phyloP scores from a whole-genome alignment of 2,113 vertebrate species.

The Prinia subflava region DNA sequence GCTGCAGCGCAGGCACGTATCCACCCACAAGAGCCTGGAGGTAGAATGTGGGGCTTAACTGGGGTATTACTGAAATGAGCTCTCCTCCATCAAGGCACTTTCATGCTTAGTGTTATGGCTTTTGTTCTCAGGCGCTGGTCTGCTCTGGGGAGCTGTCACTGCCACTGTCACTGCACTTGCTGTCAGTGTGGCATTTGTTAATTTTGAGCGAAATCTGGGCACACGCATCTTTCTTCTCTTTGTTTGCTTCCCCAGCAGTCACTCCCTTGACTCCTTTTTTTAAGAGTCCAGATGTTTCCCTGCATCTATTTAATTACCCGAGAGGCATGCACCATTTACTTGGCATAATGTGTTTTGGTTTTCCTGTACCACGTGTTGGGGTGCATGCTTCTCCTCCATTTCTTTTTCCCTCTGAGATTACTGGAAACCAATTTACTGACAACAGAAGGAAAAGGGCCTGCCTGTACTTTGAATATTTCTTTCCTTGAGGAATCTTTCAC shows the following conservation, averaged over 20 bases:
- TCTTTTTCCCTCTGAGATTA: slow-evolving; percentile 39
- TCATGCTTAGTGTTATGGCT: not conserved
- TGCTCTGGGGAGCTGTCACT: not conserved
- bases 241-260: not conserved
- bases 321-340: not conserved
- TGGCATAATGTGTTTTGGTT: not conserved
- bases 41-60: not conserved
- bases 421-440: slow-evolving; percentile 47
- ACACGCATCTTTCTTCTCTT: not conserved
- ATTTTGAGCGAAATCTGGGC: not conserved
- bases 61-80: not conserved
- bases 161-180: not conserved
- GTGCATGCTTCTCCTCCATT: not conserved
- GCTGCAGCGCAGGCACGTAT: not conserved
- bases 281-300: slow-evolving; percentile 36
- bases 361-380: not conserved
- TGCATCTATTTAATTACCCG: not conserved
- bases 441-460: not conserved
- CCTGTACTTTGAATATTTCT: slow-evolving; percentile 9
- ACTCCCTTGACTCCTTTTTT: slow-evolving; percentile 1
- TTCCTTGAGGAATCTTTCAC: slow-evolving; percentile 64
- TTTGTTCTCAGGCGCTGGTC: not conserved
- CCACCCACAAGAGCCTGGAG: not conserved
- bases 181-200: not conserved
- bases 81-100: not conserved